Evolutionary conservation across 2,888 invertebrate genomes (phyloP), one percentile per base, ranked within the genome.

Genomic region (Eupithecia abbreviata): DNA sequence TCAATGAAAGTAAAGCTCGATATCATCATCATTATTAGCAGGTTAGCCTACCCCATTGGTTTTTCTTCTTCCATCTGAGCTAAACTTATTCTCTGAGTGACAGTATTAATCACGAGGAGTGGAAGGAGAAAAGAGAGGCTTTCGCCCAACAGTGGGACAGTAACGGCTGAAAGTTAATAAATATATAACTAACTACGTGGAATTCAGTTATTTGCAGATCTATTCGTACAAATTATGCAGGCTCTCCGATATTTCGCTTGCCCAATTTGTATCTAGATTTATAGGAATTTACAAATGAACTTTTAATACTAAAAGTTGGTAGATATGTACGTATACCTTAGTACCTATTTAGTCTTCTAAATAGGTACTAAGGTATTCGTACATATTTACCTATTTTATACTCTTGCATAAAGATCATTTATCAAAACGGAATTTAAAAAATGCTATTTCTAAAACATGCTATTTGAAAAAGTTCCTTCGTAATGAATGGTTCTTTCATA

Each of bases 401-500:
- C 30, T 30, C 30, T 30, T 4, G 18, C 62, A 30, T 30, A 30
- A 10, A 49, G 47, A 49, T 47, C 12, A 69, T 69, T 69, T 47
- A 47, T 69, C 69, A 69, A 69, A 69, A 3, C 13, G 45, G 30
- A 69, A 69, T 49, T 47, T 30, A n/a, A 47, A 47, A 47, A 69
- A 69, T 18, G 9, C 30, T 30, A 30, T 30, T 30, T 30, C 30
- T 30, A 30, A 30, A 30, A 68, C 3, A 43, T n/a, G 15, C 30
- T 18, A 68, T 55, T 55, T 41, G 6, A 47, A 73, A 68, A 68
- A 69, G 0, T 58, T 62, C 87, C 84, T 87, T 84, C 86, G 87
- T 86, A 90, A 89, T 90, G 89, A 91, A 90, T 89, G 86, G 88
- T 84, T 91, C 89, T 91, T 90, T 88, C 86, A 90, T 88, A 88